Conservation (phyloP, 2,888 invertebrate genomes). For the Agonopterix arenella region DNA sequence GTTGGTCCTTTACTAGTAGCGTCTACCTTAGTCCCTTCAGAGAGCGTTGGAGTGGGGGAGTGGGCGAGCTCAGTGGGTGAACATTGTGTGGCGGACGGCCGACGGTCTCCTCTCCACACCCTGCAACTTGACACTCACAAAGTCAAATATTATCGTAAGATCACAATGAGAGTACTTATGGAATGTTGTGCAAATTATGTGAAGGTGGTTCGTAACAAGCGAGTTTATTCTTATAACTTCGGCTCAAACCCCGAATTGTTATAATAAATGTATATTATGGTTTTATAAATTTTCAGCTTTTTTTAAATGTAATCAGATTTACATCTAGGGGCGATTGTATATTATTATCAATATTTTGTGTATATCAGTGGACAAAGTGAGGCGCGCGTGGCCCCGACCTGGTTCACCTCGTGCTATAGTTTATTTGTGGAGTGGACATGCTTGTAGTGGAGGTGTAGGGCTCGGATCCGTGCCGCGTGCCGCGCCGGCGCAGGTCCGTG, state of each 20-base stretch:
- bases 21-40: too few relatives aligned
- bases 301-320: slow-evolving; percentile 62
- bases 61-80: too few relatives aligned
- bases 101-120: too few relatives aligned
- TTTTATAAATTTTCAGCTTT: slow-evolving; percentile 69
- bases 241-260: slow-evolving; percentile 38
- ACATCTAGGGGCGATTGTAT: slow-evolving; percentile 51
- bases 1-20: background rate
- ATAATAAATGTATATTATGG: slow-evolving; percentile 63
- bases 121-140: slow-evolving; percentile 19
- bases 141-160: slow-evolving; percentile 28
- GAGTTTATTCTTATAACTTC: slow-evolving; percentile 18
- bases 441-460: slow-evolving; percentile 23
- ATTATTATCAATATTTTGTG: slow-evolving; percentile 60
- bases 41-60: too few relatives aligned
- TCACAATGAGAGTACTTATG: slow-evolving; percentile 58
- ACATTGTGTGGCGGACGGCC: too few relatives aligned
- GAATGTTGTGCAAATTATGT: slow-evolving; percentile 36
- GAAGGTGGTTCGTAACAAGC: slow-evolving; percentile 38
- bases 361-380: slow-evolving; percentile 52
- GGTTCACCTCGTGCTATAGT: slow-evolving; percentile 26
- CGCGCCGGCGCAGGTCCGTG: background rate
- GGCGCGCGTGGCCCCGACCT: slow-evolving; percentile 40
- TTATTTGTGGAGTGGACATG: slow-evolving; percentile 22
- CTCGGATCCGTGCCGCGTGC: slow-evolving; percentile 12